These are phyloP conservation scores for Rhombomys opimus DNA, from an alignment of 2,113 vertebrate species.

Conservation along the genomic window DNA sequence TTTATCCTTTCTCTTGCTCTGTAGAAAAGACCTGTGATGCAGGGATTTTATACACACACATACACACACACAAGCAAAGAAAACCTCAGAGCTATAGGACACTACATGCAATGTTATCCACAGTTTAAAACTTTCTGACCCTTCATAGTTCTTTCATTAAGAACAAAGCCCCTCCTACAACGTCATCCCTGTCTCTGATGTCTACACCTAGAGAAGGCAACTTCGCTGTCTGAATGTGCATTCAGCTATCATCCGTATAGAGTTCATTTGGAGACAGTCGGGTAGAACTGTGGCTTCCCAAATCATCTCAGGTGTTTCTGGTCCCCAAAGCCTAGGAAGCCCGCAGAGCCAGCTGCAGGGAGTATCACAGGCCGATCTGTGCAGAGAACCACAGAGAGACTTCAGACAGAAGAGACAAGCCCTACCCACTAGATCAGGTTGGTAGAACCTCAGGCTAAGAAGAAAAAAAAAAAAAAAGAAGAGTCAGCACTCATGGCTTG, in stretches of 20 bases:
- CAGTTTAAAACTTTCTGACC: not conserved
- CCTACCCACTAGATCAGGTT: constrained; percentile 49
- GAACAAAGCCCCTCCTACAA: not conserved
- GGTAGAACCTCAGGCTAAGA: not conserved
- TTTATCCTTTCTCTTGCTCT: not conserved
- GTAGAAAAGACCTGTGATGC: not conserved
- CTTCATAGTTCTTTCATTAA: not conserved
- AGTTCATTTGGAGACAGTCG: not conserved
- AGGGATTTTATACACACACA: not conserved
- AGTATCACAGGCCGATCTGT: not conserved
- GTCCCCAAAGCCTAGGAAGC: not conserved
- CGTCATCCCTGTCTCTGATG: not conserved
- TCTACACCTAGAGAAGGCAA: not conserved
- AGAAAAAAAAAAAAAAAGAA: not conserved
- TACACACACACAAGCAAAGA: not conserved
- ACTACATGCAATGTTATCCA: not conserved
- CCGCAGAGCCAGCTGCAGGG: not conserved
- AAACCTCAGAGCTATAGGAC: not conserved
- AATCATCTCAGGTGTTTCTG: not conserved
- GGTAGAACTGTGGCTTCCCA: not conserved
- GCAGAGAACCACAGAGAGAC: not conserved
- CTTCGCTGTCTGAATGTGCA: not conserved
- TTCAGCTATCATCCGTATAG: not conserved
- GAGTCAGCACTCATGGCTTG: constrained; percentile 58
- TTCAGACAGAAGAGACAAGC: constrained; percentile 29